These are phyloP conservation scores for Caenorhabditis latens DNA, from an alignment of 1,140 invertebrate species.

Conservation along the genomic window DNA sequence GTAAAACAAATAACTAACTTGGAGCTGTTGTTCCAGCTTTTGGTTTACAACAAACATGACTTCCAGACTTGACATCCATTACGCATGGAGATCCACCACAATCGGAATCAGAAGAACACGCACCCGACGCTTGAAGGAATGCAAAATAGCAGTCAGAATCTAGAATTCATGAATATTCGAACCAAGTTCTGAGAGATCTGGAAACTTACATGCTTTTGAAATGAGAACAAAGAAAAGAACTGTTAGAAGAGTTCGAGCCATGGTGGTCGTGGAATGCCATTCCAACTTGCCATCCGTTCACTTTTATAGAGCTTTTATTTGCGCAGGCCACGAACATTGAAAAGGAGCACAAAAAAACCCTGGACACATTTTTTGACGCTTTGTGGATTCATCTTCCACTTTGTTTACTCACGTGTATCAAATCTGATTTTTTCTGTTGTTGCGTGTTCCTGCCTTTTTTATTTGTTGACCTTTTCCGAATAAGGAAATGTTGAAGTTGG, in stretches of 20 bases:
- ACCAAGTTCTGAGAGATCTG: not conserved
- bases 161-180: not conserved
- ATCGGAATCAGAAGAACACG: conserved; percentile 28
- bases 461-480: conserved; percentile 50
- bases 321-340: conserved; percentile 38
- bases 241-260: conserved; percentile 12
- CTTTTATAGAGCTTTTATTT: conserved; percentile 41
- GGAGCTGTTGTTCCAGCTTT: conserved; percentile 35
- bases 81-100: conserved; percentile 39
- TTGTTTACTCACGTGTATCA: conserved; percentile 52
- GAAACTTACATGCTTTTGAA: conserved; percentile 5
- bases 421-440: conserved; percentile 46
- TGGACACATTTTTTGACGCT: conserved; percentile 54
- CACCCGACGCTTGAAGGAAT: conserved; percentile 19
- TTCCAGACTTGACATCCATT: conserved; percentile 40
- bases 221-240: conserved; percentile 28
- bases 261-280: conserved; percentile 31
- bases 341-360: conserved; percentile 39
- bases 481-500: not conserved
- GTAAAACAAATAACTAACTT: conserved; percentile 8
- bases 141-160: conserved; percentile 39
- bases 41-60: conserved; percentile 29
- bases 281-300: conserved; percentile 2
- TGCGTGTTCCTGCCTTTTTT: conserved; percentile 32
- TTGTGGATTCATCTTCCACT: conserved; percentile 39